Conservation (phyloP, 2,113 vertebrate species). For the Vanacampus margaritifer region DNA sequence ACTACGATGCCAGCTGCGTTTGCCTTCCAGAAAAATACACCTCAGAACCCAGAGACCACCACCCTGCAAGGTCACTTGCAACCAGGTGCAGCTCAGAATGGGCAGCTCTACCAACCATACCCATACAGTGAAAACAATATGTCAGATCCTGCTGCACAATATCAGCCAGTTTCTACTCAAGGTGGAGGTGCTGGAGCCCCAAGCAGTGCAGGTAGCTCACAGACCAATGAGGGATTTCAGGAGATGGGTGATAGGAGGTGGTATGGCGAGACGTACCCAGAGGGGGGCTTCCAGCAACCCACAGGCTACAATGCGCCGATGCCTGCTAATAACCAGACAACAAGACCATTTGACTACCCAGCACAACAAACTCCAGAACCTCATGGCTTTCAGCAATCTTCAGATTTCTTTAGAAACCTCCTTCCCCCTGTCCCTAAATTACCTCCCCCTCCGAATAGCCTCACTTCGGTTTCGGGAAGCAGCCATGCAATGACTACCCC, state of each 20-base stretch:
- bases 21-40: constrained; percentile 22
- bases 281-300: constrained; percentile 42
- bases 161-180: constrained; percentile 78
- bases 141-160: constrained; percentile 63
- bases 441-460: constrained; percentile 55
- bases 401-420: constrained; percentile 44
- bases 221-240: constrained; percentile 77
- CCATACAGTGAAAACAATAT: constrained; percentile 15
- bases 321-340: constrained; percentile 26
- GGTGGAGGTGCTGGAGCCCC: constrained; percentile 77
- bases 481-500: constrained; percentile 13
- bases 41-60: constrained; percentile 24
- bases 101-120: constrained; percentile 44
- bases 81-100: constrained; percentile 40
- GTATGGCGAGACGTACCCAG: constrained; percentile 57
- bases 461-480: neutral
- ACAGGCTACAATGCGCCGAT: constrained; percentile 24
- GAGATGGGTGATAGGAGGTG: constrained; percentile 44
- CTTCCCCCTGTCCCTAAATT: constrained; percentile 69
- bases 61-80: constrained; percentile 19
- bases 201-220: constrained; percentile 65
- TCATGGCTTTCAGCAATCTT: constrained; percentile 31
- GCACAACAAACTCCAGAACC: constrained; percentile 31
- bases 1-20: constrained; percentile 8
- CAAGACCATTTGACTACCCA: constrained; percentile 45